phyloP scores from a whole-genome alignment of 2,888 invertebrate species.

The Trimorus sp. region DNA sequence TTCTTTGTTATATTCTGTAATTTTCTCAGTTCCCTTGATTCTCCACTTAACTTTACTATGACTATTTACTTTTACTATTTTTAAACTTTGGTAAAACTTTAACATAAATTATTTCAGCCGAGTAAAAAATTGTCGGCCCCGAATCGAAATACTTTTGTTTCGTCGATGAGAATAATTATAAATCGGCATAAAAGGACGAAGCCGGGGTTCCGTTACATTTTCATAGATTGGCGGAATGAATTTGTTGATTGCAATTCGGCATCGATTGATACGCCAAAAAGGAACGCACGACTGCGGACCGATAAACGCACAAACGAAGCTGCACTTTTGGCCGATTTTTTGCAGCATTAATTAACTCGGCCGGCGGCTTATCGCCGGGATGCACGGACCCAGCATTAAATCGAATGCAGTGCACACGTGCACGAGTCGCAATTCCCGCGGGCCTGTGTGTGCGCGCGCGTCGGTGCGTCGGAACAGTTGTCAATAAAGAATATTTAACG shows the following conservation, averaged over 20 bases:
- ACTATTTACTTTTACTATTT: too few relatives aligned
- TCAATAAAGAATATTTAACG: constrained; percentile 72
- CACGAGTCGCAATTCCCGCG: too few relatives aligned
- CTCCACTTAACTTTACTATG: too few relatives aligned
- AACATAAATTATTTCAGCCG: too few relatives aligned
- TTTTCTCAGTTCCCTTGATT: too few relatives aligned
- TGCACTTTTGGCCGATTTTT: constrained; percentile 66
- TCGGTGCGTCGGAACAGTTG: constrained; percentile 67
- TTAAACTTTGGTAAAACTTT: too few relatives aligned
- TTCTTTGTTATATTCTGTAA: too few relatives aligned
- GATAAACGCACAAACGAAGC: constrained; percentile 46
- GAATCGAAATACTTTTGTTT: constrained; percentile 24
- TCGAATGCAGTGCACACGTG: constrained; percentile 55
- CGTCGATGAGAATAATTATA: too few relatives aligned
- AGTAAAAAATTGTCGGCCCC: constrained; percentile 11
- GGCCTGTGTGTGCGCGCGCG: constrained; percentile 10
- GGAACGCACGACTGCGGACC: constrained; percentile 21
- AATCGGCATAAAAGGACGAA: too few relatives aligned
- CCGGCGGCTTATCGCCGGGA: constrained; percentile 72
- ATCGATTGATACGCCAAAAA: constrained; percentile 27
- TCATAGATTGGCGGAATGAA: not conserved
- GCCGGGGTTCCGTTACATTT: too few relatives aligned
- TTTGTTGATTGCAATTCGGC: constrained; percentile 8
- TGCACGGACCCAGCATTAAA: constrained; percentile 69
- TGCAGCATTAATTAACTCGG: constrained; percentile 79